Percentiles rank a stretch among this genome's conserved stretches.
These are phyloP conservation scores for Struthidea cinerea DNA, from an alignment of 2,113 vertebrate genomes.

Conservation along the genomic window DNA sequence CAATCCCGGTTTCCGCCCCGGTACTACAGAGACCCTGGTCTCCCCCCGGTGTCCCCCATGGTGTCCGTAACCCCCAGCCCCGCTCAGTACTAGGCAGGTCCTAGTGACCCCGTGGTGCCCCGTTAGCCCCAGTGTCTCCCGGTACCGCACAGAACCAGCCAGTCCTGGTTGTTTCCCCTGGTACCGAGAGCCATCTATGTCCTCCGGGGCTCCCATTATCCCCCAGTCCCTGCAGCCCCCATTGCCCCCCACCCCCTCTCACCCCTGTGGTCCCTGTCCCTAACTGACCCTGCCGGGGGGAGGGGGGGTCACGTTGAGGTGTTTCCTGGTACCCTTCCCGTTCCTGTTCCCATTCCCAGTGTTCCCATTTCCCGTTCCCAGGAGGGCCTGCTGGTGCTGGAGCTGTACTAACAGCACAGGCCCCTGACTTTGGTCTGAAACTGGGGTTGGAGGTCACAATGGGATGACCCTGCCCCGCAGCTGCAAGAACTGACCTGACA, in stretches of 20 bases:
- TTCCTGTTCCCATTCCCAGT: background rate
- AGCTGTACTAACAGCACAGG: background rate
- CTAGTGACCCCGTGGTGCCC: background rate
- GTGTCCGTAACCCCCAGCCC: background rate
- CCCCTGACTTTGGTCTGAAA: background rate
- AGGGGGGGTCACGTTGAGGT: fast-evolving
- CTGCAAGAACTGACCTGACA: background rate
- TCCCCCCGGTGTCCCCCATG: background rate
- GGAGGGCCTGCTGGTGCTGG: background rate
- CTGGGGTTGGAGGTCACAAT: background rate
- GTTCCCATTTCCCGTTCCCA: background rate
- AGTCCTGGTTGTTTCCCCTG: background rate
- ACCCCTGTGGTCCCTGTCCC: background rate
- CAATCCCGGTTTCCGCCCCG: background rate
- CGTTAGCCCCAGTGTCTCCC: background rate
- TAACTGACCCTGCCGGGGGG: background rate
- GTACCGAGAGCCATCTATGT: background rate
- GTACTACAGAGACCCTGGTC: background rate
- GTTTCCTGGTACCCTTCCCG: background rate
- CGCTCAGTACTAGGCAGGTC: background rate
- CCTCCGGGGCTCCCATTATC: background rate
- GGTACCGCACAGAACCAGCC: background rate
- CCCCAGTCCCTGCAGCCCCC: background rate
- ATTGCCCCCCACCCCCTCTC: background rate
- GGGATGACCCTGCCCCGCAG: background rate